A percentile compares a stretch with the other conserved stretches of the same genome.
Conservation (phyloP, 1,140 invertebrate species). For the Gonatopus flavifemur region DNA sequence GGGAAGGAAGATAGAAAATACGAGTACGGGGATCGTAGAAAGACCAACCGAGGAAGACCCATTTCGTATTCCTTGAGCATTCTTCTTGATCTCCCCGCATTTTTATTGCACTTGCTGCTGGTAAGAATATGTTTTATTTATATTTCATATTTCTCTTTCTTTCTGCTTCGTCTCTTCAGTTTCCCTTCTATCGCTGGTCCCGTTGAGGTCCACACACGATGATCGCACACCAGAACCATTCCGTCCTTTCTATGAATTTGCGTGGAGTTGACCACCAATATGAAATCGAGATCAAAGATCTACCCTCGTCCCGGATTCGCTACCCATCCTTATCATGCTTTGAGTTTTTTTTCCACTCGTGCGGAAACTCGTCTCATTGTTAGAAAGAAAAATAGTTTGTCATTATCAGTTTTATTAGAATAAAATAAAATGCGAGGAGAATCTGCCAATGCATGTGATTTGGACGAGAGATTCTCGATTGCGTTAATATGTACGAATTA, state of each 20-base stretch:
- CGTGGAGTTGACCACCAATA: slow-evolving; percentile 21
- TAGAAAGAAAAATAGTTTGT: too few relatives aligned
- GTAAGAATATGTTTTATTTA: slow-evolving; percentile 58
- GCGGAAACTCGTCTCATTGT: too few relatives aligned
- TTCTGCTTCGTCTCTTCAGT: not conserved
- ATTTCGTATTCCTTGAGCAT: slow-evolving; percentile 58
- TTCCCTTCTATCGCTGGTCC: too few relatives aligned
- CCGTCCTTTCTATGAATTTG: slow-evolving; percentile 9
- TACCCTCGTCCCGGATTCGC: slow-evolving; percentile 17
- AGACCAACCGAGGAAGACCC: slow-evolving; percentile 16
- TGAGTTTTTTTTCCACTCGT: too few relatives aligned
- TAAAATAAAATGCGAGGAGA: too few relatives aligned
- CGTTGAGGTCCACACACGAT: too few relatives aligned
- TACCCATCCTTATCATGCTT: too few relatives aligned
- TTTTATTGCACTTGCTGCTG: slow-evolving; percentile 51
- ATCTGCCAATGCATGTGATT: too few relatives aligned
- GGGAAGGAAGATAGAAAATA: slow-evolving; percentile 4
- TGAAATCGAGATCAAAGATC: slow-evolving; percentile 22
- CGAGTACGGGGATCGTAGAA: not conserved
- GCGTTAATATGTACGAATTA: too few relatives aligned
- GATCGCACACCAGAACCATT: too few relatives aligned
- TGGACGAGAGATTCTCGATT: too few relatives aligned
- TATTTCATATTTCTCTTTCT: slow-evolving; percentile 52
- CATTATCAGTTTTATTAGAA: too few relatives aligned
- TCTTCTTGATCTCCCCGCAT: slow-evolving; percentile 57